These are phyloP conservation scores for Platypus cylindrus DNA, from an alignment of 2,888 invertebrate genomes.

Conservation along the genomic window DNA sequence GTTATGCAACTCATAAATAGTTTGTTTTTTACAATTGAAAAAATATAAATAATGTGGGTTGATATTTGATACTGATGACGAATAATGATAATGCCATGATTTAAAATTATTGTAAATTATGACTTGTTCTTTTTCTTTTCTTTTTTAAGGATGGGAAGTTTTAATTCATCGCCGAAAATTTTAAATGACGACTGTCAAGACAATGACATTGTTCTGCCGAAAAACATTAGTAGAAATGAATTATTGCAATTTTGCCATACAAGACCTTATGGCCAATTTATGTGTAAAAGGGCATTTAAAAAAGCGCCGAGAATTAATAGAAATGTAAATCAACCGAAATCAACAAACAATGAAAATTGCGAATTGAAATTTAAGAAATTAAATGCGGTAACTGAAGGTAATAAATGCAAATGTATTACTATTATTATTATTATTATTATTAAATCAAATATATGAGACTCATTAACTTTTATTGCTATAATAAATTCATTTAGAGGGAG, in stretches of 20 bases:
- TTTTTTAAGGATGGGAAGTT: constrained; percentile 59
- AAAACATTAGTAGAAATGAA: constrained; percentile 37
- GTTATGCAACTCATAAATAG: too few species aligned
- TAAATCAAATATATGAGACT: too few species aligned
- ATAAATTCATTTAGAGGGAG: too few species aligned
- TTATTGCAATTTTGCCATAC: constrained; percentile 43
- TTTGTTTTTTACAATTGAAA: too few species aligned
- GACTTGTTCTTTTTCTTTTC: too few species aligned
- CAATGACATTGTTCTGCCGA: constrained; percentile 40
- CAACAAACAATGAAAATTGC: constrained; percentile 17
- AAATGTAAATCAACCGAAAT: neutral
- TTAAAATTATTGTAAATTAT: too few species aligned
- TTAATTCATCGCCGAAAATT: constrained; percentile 53
- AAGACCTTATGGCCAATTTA: constrained; percentile 33
- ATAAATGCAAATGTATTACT: too few species aligned
- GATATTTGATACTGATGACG: too few species aligned
- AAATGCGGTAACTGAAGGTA: constrained; percentile 38
- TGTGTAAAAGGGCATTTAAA: constrained; percentile 34
- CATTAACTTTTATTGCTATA: too few species aligned
- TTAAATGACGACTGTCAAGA: constrained; percentile 50
- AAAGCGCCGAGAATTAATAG: constrained; percentile 16
- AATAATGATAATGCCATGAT: too few species aligned
- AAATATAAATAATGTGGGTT: too few species aligned
- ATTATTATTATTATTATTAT: too few species aligned
- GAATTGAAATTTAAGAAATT: constrained; percentile 33